These are phyloP conservation scores for Melitaea cinxia DNA, from an alignment of 1,140 invertebrate genomes.

Conservation along the genomic window DNA sequence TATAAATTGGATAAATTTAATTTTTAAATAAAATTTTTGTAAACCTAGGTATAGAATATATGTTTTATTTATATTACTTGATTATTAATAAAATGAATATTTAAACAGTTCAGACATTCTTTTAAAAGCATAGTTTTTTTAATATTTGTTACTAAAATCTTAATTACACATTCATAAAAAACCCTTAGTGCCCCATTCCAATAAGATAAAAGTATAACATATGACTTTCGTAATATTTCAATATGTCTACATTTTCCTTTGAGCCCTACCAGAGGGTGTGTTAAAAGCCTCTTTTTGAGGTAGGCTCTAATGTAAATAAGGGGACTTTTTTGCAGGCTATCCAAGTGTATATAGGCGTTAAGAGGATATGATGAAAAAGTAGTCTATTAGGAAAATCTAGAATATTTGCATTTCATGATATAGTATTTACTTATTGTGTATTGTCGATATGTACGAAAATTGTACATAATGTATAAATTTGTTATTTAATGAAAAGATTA, in stretches of 20 bases:
- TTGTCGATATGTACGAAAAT: too few species aligned
- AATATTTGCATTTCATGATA: not conserved
- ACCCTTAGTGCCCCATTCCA: conserved; percentile 15
- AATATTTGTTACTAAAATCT: too few species aligned
- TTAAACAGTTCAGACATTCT: too few species aligned
- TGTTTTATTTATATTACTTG: too few species aligned
- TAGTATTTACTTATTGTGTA: too few species aligned
- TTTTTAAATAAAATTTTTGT: too few species aligned
- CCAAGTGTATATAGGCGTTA: not conserved
- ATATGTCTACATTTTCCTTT: conserved; percentile 26
- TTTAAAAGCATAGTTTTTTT: too few species aligned
- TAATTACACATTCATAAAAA: not conserved
- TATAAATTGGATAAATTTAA: too few species aligned
- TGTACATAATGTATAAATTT: too few species aligned
- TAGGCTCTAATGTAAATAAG: not conserved
- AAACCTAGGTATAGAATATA: too few species aligned
- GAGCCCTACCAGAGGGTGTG: conserved; percentile 19
- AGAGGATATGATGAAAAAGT: not conserved
- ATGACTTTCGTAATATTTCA: not conserved
- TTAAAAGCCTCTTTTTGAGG: not conserved
- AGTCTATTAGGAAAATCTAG: not conserved
- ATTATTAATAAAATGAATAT: too few species aligned
- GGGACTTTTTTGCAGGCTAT: not conserved
- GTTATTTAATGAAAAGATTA: not conserved
- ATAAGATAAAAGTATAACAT: conserved; percentile 28